Base-by-base conservation (phyloP, 2,888 invertebrate species). In the Drosophila prolongata region DNA sequence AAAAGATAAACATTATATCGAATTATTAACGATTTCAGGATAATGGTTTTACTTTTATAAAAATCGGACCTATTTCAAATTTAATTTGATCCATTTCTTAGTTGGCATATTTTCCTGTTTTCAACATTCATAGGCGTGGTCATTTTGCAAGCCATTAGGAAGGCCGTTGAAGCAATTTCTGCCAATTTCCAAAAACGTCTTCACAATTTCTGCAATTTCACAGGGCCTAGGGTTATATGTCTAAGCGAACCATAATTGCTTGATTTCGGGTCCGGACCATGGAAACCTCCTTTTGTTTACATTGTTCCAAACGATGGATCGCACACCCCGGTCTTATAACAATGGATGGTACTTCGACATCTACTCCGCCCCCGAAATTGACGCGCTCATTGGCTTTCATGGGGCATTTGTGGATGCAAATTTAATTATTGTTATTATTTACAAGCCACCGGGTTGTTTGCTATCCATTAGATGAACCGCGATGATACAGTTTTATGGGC, bases 361-460 rank as follows among this genome's bases (percentile, higher is more conserved):
- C 72, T 67, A 59, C 57, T 71, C 60, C 56, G 60, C 58, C 62
- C 57, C 53, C 35, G 43, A 67, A 55, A 60, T 56, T 72, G 73
- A 73, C 56, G 71, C 72, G 71, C 72, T 58, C 72, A 71, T 71
- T 74, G 70, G 62, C 27, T 69, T 70, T 64, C 62, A 67, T 70
- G 57, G 54, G 72, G 73, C 85, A 80, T 78, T 84, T 82, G 82
- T 57, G 82, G 77, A 84, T 82, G 82, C 79, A 76, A 82, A 80
- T 80, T 79, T 85, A 85, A 83, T 83, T 83, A 77, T 79, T 83
- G 76, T 84, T 78, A 84, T 84, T 83, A 80, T 83, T 82, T 82
- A 76, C 79, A 76, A 70, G 69, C 54, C 64, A 43, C 70, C 53
- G 68, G 54, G 54, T 77, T 84, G 82, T 80, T 82, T 82, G 69